Evolutionary conservation across 2,113 vertebrate species (phyloP).

Genomic region (Hypanus sabinus): DNA sequence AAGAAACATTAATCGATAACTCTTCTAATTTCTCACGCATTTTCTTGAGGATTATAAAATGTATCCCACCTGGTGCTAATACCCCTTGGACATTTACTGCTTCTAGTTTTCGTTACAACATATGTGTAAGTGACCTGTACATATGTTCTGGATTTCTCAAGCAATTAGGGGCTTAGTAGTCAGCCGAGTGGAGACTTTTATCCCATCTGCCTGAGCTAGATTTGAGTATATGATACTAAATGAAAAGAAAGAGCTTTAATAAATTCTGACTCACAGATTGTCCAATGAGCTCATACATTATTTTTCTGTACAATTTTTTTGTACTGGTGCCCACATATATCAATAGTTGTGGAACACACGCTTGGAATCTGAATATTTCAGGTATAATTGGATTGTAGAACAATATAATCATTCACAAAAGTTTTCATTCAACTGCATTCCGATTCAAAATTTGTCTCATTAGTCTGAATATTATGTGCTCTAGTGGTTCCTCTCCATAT

Average conservation of each 20-base stretch:
- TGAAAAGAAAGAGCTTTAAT: background rate
- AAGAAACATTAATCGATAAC: background rate
- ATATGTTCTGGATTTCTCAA: slow-evolving; percentile 21
- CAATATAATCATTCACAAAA: slow-evolving; percentile 5
- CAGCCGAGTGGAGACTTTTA: background rate
- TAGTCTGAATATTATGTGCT: slow-evolving; percentile 12
- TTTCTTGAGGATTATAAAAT: slow-evolving; percentile 32
- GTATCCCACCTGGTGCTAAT: slow-evolving; percentile 2
- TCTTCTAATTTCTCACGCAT: background rate
- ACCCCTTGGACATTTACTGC: background rate
- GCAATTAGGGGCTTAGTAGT: slow-evolving; percentile 1
- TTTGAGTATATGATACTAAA: background rate
- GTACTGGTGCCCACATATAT: background rate
- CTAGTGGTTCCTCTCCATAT: background rate
- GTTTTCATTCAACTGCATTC: slow-evolving; percentile 23
- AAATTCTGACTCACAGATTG: background rate
- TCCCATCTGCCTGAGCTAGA: slow-evolving; percentile 3
- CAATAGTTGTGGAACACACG: background rate
- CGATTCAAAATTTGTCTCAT: slow-evolving; percentile 20
- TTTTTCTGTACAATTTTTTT: background rate
- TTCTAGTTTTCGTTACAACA: slow-evolving; percentile 6
- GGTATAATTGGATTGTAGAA: background rate
- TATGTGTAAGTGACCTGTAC: slow-evolving; percentile 12
- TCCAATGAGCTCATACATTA: background rate
- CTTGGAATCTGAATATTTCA: slow-evolving; percentile 13